A percentile compares a stretch with the other conserved stretches of the same genome.
phyloP scores from a whole-genome alignment of 2,888 invertebrate species.

The Netelia virgata region DNA sequence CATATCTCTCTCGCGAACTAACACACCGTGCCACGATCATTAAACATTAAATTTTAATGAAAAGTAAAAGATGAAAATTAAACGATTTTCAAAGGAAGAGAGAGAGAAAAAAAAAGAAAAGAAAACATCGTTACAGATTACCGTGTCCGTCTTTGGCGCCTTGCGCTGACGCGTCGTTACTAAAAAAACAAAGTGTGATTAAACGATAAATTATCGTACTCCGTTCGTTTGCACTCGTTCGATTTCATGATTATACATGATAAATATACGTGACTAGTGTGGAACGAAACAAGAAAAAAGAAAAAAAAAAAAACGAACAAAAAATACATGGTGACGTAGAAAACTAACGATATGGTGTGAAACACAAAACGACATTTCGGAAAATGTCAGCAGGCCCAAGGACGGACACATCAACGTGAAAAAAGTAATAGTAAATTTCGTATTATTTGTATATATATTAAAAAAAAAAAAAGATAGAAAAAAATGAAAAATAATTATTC shows the following conservation, averaged over 20 bases:
- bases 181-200: constrained; percentile 52
- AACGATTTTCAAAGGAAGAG: constrained; percentile 32
- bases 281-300: neutral
- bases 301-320: constrained; percentile 57
- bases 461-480: constrained; percentile 69
- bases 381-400: constrained; percentile 74
- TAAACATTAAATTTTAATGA: constrained; percentile 82
- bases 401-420: constrained; percentile 78
- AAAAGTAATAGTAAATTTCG: constrained; percentile 64
- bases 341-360: constrained; percentile 55
- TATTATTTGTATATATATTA: constrained; percentile 17
- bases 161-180: constrained; percentile 49
- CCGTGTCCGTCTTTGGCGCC: constrained; percentile 65
- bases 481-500: constrained; percentile 64
- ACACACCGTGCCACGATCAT: constrained; percentile 84
- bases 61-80: constrained; percentile 75
- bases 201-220: constrained; percentile 49
- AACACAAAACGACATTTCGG: constrained; percentile 32
- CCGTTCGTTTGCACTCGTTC: constrained; percentile 6
- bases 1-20: constrained; percentile 81
- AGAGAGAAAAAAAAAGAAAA: constrained; percentile 33
- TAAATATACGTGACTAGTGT: constrained; percentile 2
- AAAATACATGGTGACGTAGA: neutral
- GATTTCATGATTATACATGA: neutral
- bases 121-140: constrained; percentile 44